Percentiles rank a stretch among this genome's conserved stretches.
Conservation (phyloP, 2,888 invertebrate genomes). For the Chalcis sispes region DNA sequence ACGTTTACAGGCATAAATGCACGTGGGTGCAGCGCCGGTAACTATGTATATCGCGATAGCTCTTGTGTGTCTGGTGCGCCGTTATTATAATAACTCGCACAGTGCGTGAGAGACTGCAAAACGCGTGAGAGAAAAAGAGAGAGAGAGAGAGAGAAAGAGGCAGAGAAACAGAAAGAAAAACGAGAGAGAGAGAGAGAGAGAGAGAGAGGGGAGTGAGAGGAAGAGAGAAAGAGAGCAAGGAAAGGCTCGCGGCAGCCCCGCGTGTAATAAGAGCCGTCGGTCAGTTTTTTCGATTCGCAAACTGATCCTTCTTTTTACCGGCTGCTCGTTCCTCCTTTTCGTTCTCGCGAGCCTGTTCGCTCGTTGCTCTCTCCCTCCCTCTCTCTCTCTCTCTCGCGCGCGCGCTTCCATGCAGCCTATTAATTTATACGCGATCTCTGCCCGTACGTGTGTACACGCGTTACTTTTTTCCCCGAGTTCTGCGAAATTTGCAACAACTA, state of each 20-base stretch:
- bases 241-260: constrained; percentile 73
- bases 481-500: constrained; percentile 77
- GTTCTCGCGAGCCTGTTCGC: constrained; percentile 41
- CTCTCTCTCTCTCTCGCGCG: constrained; percentile 19
- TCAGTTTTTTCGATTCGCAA: constrained; percentile 71
- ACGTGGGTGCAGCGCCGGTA: constrained; percentile 4
- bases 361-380: constrained; percentile 51
- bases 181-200: neutral
- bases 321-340: constrained; percentile 49
- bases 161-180: constrained; percentile 4
- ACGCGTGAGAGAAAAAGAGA: too few relatives aligned
- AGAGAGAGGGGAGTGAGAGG: constrained; percentile 43
- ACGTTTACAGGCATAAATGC: too few relatives aligned
- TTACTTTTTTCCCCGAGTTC: constrained; percentile 74
- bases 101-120: constrained; percentile 41
- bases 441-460: constrained; percentile 74
- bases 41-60: constrained; percentile 2
- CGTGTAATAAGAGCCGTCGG: constrained; percentile 75
- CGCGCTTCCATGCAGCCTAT: constrained; percentile 67
- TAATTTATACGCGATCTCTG: constrained; percentile 74
- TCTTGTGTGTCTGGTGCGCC: constrained; percentile 39
- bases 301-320: constrained; percentile 59
- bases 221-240: constrained; percentile 63
- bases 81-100: constrained; percentile 48
- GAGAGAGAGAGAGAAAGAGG: constrained; percentile 50